These are phyloP conservation scores for Nephrotoma guestfalica DNA, from an alignment of 2,888 invertebrate species.

Conservation along the genomic window DNA sequence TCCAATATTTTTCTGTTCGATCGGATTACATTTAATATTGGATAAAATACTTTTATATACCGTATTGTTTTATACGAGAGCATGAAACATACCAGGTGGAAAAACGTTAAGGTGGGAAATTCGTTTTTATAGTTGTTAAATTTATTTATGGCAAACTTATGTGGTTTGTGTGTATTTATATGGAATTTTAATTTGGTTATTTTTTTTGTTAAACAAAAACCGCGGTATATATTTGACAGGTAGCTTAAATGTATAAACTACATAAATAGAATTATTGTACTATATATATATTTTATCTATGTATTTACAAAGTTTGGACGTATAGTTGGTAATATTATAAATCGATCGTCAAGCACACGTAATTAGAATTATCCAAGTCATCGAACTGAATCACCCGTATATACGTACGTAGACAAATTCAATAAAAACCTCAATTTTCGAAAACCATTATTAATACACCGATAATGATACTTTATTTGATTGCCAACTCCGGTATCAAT, in stretches of 20 bases:
- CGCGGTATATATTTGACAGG: background rate
- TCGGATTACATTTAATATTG: background rate
- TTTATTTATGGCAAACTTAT: background rate
- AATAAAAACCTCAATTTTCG: background rate
- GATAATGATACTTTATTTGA: background rate
- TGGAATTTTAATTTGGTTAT: background rate
- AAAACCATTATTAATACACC: background rate
- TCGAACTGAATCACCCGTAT: background rate
- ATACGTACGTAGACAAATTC: background rate
- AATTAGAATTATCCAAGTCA: background rate
- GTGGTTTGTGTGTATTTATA: background rate
- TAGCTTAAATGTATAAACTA: background rate
- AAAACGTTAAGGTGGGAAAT: background rate
- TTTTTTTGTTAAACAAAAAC: background rate
- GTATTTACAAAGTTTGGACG: no score
- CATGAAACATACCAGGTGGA: background rate
- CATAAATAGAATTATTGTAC: no score
- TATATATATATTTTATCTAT: no score
- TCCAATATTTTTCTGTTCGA: background rate
- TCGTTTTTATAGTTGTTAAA: background rate
- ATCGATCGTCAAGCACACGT: background rate
- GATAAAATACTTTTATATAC: background rate
- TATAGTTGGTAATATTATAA: no score
- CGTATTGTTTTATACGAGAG: background rate
- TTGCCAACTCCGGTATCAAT: background rate